Conservation (phyloP, 2,888 invertebrate genomes). For the Thecocarcelia acutangulata region DNA sequence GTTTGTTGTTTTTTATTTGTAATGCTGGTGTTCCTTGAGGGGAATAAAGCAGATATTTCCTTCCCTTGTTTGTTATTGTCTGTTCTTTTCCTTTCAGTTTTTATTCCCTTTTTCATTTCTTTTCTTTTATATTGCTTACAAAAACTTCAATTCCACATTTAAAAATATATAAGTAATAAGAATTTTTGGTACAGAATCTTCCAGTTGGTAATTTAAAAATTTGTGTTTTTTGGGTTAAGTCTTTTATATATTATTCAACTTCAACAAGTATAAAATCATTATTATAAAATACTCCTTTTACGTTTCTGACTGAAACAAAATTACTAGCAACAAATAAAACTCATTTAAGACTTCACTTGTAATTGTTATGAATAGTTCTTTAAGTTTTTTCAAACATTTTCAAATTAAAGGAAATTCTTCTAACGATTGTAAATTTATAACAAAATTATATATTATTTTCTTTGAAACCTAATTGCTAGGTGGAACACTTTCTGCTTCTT, state of each 20-base stretch:
- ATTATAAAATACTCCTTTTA: no score
- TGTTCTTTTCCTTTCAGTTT: conserved; percentile 3
- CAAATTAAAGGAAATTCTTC: not conserved
- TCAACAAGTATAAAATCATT: no score
- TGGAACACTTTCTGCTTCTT: not conserved
- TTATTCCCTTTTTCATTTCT: conserved; percentile 6
- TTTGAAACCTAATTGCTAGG: conserved; percentile 56
- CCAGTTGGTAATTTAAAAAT: no score
- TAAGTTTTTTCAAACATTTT: conserved; percentile 1
- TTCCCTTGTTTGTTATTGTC: conserved; percentile 45
- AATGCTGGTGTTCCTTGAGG: conserved; percentile 47
- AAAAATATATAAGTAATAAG: not conserved
- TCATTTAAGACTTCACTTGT: not conserved
- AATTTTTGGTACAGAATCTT: conserved; percentile 7
- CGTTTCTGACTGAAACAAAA: no score
- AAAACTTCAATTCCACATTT: conserved; percentile 1
- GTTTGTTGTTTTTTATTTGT: conserved; percentile 43
- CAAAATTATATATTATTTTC: conserved; percentile 48
- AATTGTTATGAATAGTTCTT: not conserved
- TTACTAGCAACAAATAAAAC: no score
- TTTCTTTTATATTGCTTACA: not conserved
- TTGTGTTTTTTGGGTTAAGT: no score
- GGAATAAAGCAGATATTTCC: conserved; percentile 62
- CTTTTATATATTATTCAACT: no score
- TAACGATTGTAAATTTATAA: conserved; percentile 49